Evolutionary conservation across 2,888 invertebrate genomes (phyloP).

Genomic region (Metalampra italica): DNA sequence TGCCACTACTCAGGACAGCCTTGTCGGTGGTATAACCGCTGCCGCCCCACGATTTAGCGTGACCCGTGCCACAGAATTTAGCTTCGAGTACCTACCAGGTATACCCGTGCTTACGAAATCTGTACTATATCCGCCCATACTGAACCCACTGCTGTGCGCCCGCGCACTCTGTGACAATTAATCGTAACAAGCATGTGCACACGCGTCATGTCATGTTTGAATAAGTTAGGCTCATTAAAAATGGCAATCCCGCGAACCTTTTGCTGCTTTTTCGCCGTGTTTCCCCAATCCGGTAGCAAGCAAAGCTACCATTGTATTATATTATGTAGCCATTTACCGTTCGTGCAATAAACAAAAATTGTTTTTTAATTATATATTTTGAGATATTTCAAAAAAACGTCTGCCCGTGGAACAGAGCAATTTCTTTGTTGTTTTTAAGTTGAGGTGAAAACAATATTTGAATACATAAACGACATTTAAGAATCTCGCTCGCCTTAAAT

Average conservation of each 20-base stretch:
- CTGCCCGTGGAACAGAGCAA: too few species aligned
- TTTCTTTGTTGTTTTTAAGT: too few species aligned
- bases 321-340: background rate
- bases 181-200: slow-evolving; percentile 12
- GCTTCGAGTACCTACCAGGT: too few species aligned
- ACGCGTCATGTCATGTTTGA: background rate
- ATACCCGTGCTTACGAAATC: slow-evolving; percentile 8
- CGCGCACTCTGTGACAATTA: slow-evolving; percentile 10
- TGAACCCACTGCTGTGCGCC: slow-evolving; percentile 17
- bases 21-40: slow-evolving; percentile 6
- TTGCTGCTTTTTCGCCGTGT: background rate
- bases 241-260: background rate
- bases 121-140: slow-evolving; percentile 30
- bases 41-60: slow-evolving; percentile 6
- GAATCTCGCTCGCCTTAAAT: too few species aligned
- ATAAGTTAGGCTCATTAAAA: background rate
- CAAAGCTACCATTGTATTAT: background rate
- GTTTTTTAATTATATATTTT: too few species aligned
- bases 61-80: slow-evolving; percentile 2
- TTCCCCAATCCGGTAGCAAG: background rate
- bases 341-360: too few species aligned
- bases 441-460: too few species aligned
- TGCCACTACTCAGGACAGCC: slow-evolving; percentile 8
- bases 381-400: too few species aligned
- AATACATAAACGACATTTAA: too few species aligned